These are phyloP conservation scores for Cyanoderma ruficeps DNA, from an alignment of 2,113 vertebrate species.

Conservation along the genomic window DNA sequence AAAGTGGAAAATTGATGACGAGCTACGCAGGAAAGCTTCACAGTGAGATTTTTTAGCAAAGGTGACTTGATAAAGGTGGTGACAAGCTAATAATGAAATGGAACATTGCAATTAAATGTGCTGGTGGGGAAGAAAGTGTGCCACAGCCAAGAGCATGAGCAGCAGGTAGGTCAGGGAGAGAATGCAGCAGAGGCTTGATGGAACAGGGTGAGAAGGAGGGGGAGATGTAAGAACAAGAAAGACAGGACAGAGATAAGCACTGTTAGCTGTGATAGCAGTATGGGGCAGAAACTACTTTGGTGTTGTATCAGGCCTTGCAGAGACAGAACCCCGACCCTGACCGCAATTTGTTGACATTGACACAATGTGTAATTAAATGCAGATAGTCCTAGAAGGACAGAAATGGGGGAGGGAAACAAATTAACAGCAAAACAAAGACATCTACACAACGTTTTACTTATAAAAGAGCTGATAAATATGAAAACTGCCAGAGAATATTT, in stretches of 20 bases:
- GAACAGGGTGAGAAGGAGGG: background rate
- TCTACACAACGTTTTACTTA: background rate
- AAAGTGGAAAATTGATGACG: background rate
- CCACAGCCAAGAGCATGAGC: background rate
- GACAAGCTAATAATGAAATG: conserved; percentile 49
- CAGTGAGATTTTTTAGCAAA: background rate
- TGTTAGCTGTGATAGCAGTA: background rate
- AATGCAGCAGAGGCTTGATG: background rate
- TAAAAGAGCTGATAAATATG: background rate
- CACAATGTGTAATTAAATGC: conserved; percentile 29
- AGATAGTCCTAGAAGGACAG: conserved; percentile 14
- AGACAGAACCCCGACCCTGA: background rate
- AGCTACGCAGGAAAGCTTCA: background rate
- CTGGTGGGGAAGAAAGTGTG: conserved; percentile 21
- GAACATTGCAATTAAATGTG: conserved; percentile 29
- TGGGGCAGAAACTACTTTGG: background rate
- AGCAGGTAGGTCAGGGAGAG: background rate
- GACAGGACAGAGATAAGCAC: conserved; percentile 7
- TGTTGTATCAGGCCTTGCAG: background rate
- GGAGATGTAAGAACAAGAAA: conserved; percentile 7
- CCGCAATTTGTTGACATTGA: background rate
- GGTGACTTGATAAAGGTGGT: conserved; percentile 15
- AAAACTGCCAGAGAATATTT: background rate
- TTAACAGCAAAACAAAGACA: background rate
- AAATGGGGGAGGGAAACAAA: background rate